Percentiles rank a stretch among this genome's conserved stretches.
Conservation (phyloP, 2,113 vertebrate species). For the Vireo altiloquus region DNA sequence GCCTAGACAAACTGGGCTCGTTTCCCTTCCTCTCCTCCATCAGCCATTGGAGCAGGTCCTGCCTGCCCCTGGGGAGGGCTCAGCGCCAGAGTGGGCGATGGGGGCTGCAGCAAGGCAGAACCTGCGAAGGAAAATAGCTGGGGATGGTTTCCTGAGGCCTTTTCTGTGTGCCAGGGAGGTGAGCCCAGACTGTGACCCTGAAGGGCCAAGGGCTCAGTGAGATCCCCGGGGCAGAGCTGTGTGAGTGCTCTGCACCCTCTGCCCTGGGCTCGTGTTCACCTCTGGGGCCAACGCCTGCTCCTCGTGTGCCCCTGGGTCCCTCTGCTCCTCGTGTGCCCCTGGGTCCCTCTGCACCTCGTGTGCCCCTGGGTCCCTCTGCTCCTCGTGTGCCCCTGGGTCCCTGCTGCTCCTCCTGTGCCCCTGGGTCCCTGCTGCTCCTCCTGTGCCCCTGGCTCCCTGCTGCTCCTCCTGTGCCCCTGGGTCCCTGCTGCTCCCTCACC, state of each 20-base stretch:
- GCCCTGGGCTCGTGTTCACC: fast-evolving
- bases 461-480: too few species aligned
- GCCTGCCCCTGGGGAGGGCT: not conserved
- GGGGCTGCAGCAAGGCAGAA: not conserved
- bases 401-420: too few species aligned
- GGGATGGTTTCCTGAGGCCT: not conserved
- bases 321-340: too few species aligned
- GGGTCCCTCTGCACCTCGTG: too few species aligned
- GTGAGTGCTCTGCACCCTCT: not conserved
- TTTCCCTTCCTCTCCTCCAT: not conserved
- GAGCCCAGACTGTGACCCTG: too few species aligned
- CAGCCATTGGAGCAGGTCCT: not conserved
- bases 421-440: too few species aligned
- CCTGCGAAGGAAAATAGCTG: not conserved
- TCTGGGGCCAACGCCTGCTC: not conserved
- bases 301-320: too few species aligned
- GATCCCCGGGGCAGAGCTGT: not conserved
- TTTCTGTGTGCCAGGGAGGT: not conserved
- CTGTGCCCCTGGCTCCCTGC: too few species aligned
- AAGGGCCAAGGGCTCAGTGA: not conserved
- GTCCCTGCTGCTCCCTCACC: fast-evolving
- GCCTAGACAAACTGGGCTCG: not conserved
- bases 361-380: too few species aligned
- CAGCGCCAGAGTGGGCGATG: not conserved
- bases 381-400: too few species aligned